Evolutionary conservation across 1,140 invertebrate species (phyloP), one percentile per base, ranked within the genome.

Genomic region (Fopius arisanus): DNA sequence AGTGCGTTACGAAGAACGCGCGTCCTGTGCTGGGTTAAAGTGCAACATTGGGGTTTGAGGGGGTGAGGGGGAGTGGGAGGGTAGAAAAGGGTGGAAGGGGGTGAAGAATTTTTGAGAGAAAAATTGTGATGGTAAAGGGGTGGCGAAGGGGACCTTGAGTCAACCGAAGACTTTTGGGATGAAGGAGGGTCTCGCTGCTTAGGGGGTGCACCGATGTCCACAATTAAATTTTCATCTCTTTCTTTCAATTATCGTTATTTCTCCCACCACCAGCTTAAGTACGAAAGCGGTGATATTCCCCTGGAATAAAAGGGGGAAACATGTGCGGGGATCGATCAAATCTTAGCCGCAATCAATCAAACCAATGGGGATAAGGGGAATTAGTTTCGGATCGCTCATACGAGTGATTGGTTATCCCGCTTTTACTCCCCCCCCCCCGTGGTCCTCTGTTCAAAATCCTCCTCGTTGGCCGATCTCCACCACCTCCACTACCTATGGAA

Each of bases 381-480:
- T 70, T 70, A 70, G 69, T 70, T 70, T 70, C 51, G 33, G 54
- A 70, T 70, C 69, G 69, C 16, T 70, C 69, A 70, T 70, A 63
- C 69, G 31, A 59, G 33, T 70, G 69, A 70, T 70, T 63, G 69
- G 69, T 70, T 59, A 70, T 70, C 54, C 1, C 54, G 19, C 54
- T 28, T 28, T 59, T 59, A 9, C 5, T 19, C 26, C 54, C 33
- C 23, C 23, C 5, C 19, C 26, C 54, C 33, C 23, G 12, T 12
- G 6, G 23, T 4, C 21, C 54, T 59, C 1, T 26, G 54, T 59
- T 59, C 6, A 59, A 59, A 59, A 59, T 59, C 54, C 19, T 26
- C 23, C 21, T 51, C 33, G 33, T 5, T 37, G 33, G 14, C 2
- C 43, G 0, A 5, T n/a, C 43, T 19, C 14, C 14, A n/a, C 43